Evolutionary conservation across 2,113 vertebrate species (phyloP), one percentile per base, ranked within the genome.

Genomic region (Bufo bufo): DNA sequence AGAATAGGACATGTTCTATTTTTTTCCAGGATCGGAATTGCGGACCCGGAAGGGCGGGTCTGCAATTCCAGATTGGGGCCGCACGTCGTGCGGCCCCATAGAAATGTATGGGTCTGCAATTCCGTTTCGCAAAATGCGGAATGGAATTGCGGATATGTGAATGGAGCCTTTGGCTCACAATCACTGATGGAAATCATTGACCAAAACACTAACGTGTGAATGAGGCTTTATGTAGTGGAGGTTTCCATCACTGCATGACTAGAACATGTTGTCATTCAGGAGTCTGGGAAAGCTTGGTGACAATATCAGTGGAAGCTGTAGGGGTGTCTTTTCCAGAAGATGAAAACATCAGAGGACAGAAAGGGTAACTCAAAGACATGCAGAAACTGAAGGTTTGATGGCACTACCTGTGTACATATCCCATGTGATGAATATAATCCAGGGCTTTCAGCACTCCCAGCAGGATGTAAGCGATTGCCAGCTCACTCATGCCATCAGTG

Each of bases 381-480:
- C 65, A 12, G 10, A 11, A 20, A 4, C 3, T 66, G 14, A 66
- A 66, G 65, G 65, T 66, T 23, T 8, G n/a, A 71, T 13, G 66
- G 63, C 4, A 45, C 92, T 91, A 99, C 98, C 98, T 96, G 89
- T 99, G 98, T 47, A 99, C 97, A 1, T 99, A 99, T 92, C 98
- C 98, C 97, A 99, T 99, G 88, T 98, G 97, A 91, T 99, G 98
- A 92, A 99, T 97, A 91, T 99, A 99, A 90, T 98, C 97, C 47
- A 99, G 95, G 3, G 98, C 98, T 92, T 96, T 97, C 23, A 99
- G 91, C 84, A 97, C 95, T 0, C 98, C 98, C 82, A 97, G 95
- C 81, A 99, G 93, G 89, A 99, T 97, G 87, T 98, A 99, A 0
- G 98, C 97, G 59, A 99, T 99, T 2, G 97, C 96, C 94, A 97